phyloP scores from a whole-genome alignment of 2,797 vertebrate species.

The Acestrorhynchus altus region DNA sequence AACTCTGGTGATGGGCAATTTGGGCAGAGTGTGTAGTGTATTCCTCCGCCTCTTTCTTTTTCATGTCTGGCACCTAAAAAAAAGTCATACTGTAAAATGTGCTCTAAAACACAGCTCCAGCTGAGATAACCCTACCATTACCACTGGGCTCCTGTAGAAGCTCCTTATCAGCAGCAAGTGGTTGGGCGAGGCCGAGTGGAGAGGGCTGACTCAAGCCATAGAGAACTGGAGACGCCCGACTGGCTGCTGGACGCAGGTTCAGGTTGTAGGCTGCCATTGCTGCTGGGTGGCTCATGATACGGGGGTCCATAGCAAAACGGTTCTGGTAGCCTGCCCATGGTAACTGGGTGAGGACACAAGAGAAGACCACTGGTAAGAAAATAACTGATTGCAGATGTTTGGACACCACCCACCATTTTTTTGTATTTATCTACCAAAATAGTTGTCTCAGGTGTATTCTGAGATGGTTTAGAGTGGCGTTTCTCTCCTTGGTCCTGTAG shows the following conservation, averaged over 20 bases:
- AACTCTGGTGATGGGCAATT: neutral
- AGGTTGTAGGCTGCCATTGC: conserved; percentile 97
- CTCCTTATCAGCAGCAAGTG: conserved; percentile 87
- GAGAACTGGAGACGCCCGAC: conserved; percentile 90
- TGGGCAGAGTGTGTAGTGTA: neutral
- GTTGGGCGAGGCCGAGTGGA: conserved; percentile 87
- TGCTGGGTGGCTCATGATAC: conserved; percentile 94
- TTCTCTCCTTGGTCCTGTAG: no score
- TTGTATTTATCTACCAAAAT: no score
- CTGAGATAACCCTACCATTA: conserved; percentile 79
- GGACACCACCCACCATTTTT: no score
- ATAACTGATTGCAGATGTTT: no score
- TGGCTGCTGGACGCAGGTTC: conserved; percentile 93
- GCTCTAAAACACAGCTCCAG: neutral
- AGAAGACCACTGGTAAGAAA: neutral
- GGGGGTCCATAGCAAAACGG: conserved; percentile 95
- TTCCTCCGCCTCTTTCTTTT: neutral
- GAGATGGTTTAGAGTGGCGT: no score
- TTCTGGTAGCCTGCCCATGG: conserved; percentile 97
- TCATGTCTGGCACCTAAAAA: neutral
- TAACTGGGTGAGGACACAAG: conserved; percentile 73
- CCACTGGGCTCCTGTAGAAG: conserved; percentile 87
- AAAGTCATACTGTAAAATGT: neutral
- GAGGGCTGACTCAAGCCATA: conserved; percentile 92
- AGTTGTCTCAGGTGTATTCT: no score